phyloP scores from a whole-genome alignment of 2,113 vertebrate genomes.

The Xiphophorus maculatus region DNA sequence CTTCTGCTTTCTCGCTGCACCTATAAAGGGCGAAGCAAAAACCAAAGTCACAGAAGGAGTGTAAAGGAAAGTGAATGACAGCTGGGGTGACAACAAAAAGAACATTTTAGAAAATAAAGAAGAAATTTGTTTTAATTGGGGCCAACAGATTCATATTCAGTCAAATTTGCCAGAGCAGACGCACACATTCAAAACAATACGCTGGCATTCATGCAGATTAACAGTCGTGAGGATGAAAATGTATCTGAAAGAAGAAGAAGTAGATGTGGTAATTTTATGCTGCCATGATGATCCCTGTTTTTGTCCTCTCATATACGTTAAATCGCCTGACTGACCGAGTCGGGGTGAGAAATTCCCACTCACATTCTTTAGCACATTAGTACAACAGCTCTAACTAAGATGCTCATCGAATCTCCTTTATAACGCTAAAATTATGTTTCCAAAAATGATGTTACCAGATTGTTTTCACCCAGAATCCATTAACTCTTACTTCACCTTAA shows the following conservation, averaged over 20 bases:
- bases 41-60: not conserved
- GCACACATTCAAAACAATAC: constrained; percentile 1
- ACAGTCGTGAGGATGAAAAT: constrained; percentile 62
- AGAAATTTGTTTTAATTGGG: constrained; percentile 66
- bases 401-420: constrained; percentile 43
- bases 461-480: constrained; percentile 37
- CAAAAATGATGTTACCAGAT: constrained; percentile 37
- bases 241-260: constrained; percentile 31
- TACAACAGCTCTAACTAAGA: constrained; percentile 59
- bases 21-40: constrained; percentile 13
- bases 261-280: constrained; percentile 54
- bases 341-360: constrained; percentile 35
- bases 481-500: constrained; percentile 30
- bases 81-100: constrained; percentile 31
- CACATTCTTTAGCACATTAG: constrained; percentile 45
- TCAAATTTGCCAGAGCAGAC: constrained; percentile 38
- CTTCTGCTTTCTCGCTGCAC: not conserved
- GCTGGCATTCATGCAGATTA: constrained; percentile 19
- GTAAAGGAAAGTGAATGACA: not conserved
- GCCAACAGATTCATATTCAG: constrained; percentile 56
- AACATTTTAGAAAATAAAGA: constrained; percentile 45
- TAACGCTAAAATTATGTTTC: constrained; percentile 44
- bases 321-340: constrained; percentile 16
- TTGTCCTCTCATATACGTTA: not conserved
- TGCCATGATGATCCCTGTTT: constrained; percentile 38